Evolutionary conservation across 1,140 invertebrate genomes (phyloP).

Genomic region (Zaprionus davidi): DNA sequence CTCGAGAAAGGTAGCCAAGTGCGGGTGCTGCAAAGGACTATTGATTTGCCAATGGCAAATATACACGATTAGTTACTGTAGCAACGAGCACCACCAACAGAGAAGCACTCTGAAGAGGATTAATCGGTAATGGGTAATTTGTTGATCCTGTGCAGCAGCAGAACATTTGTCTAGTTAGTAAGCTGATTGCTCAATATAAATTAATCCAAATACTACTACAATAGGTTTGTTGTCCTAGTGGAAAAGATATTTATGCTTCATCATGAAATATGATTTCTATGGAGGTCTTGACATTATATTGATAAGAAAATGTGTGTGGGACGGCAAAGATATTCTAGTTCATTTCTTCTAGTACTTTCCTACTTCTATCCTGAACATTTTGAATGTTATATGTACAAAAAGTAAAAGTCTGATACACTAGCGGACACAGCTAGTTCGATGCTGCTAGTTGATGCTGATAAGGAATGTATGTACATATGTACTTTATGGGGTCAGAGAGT

Average conservation of each 20-base stretch:
- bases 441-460: too few species aligned
- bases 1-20: conserved; percentile 1
- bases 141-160: conserved; percentile 9
- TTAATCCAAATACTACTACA: background rate
- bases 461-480: too few species aligned
- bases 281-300: too few species aligned
- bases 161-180: conserved; percentile 21
- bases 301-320: too few species aligned
- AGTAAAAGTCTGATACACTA: too few species aligned
- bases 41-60: conserved; percentile 41
- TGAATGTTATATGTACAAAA: too few species aligned
- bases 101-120: conserved; percentile 30
- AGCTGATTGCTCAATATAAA: conserved; percentile 24
- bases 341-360: too few species aligned
- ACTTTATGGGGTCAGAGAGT: too few species aligned
- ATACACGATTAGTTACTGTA: conserved; percentile 29
- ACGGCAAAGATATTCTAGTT: too few species aligned
- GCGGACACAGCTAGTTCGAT: too few species aligned
- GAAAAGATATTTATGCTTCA: background rate
- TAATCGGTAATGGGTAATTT: conserved; percentile 26
- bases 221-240: conserved; percentile 1
- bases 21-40: conserved; percentile 19
- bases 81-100: conserved; percentile 13
- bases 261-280: background rate
- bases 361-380: too few species aligned